A percentile compares a stretch with the other conserved stretches of the same genome.
Conservation (phyloP, 1,140 invertebrate species). For the Neodiprion virginianus region DNA sequence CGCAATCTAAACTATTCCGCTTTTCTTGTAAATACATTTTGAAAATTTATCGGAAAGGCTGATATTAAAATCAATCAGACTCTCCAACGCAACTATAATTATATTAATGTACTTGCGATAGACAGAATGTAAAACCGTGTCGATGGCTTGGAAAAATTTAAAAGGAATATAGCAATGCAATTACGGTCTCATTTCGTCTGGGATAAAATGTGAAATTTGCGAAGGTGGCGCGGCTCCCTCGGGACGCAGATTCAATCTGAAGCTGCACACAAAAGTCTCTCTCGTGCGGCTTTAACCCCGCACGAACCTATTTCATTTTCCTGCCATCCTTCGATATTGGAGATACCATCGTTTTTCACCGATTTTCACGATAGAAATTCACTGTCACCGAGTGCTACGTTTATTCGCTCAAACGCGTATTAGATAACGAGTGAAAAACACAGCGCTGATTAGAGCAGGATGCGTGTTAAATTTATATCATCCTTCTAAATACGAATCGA, state of each 20-base stretch:
- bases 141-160: neutral
- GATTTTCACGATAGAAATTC: neutral
- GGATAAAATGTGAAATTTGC: neutral
- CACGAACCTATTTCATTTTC: neutral
- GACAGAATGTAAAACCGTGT: too few species aligned
- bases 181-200: neutral
- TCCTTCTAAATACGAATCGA: too few species aligned
- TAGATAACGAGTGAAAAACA: too few species aligned
- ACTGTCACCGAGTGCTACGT: too few species aligned
- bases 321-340: neutral
- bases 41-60: too few species aligned
- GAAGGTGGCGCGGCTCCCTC: neutral
- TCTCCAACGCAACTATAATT: neutral
- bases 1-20: too few species aligned
- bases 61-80: too few species aligned
- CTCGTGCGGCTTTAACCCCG: neutral
- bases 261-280: neutral
- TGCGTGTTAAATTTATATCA: too few species aligned
- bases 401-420: too few species aligned
- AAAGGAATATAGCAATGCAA: neutral
- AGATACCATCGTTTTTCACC: neutral
- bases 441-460: too few species aligned
- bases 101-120: neutral
- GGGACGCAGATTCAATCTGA: constrained; percentile 7
- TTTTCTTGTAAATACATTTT: too few species aligned